A percentile compares a stretch with the other conserved stretches of the same genome.
phyloP scores from a whole-genome alignment of 2,888 invertebrate genomes.

The Zele albiditarsus region DNA sequence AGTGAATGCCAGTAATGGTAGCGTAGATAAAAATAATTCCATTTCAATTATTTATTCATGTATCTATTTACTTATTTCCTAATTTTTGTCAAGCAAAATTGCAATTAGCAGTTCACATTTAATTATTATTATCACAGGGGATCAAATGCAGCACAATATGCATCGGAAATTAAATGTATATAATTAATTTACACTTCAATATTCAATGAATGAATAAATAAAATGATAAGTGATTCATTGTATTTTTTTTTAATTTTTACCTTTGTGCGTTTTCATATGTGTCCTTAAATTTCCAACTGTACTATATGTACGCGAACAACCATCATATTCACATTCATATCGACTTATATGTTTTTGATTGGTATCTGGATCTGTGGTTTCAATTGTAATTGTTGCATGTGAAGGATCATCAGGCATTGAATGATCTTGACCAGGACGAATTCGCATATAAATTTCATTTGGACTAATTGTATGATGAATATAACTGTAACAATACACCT shows the following conservation, averaged over 20 bases:
- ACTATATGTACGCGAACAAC: slow-evolving; percentile 91
- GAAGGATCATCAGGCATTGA: slow-evolving; percentile 80
- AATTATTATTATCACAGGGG: not conserved
- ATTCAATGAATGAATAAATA: not conserved
- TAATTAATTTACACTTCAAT: not conserved
- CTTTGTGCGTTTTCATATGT: slow-evolving; percentile 96
- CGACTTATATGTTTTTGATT: slow-evolving; percentile 79
- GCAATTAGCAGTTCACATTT: not conserved
- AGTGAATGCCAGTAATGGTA: not conserved
- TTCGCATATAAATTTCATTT: slow-evolving; percentile 82
- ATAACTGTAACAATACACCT: slow-evolving; percentile 73
- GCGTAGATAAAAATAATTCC: not conserved
- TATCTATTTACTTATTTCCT: not conserved
- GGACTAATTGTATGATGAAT: slow-evolving; percentile 81
- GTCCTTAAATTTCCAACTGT: slow-evolving; percentile 95
- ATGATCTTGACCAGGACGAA: slow-evolving; percentile 79
- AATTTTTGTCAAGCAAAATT: not conserved
- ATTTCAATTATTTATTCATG: not conserved
- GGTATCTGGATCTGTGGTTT: slow-evolving; percentile 77
- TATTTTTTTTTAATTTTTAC: slow-evolving; percentile 74
- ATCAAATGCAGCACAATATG: not conserved
- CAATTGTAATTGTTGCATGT: slow-evolving; percentile 81
- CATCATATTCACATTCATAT: slow-evolving; percentile 91
- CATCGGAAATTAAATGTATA: not conserved
- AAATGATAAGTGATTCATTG: not conserved